Base-by-base conservation (phyloP, 2,888 invertebrate genomes). In the Leptinotarsa haldemani region DNA sequence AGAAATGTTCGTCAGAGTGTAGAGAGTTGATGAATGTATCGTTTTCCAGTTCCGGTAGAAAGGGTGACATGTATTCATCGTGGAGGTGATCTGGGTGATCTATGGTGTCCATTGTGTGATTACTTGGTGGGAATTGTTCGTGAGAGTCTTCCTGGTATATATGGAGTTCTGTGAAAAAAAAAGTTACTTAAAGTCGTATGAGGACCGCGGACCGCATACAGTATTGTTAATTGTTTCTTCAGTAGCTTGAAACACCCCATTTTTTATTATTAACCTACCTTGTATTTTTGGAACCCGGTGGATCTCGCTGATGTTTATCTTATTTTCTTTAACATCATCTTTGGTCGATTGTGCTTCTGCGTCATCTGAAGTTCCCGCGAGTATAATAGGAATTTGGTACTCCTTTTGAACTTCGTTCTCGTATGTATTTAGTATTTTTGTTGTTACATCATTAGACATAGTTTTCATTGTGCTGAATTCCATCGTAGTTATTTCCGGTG, bases 11-110 rank as follows among this genome's bases (percentile, higher is more conserved):
- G 64, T 85, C 91, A 80, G 90, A 89, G 85, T 90, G 90, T n/a
- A 91, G 85, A 81, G 90, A 91, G 81, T 90, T 90, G 1, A 91
- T 89, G 48, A 91, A 87, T 16, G 89, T 89, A 79, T 90, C 91
- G 81, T 92, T 92, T 84, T 92, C 92, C 20, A 90, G 88, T 82
- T 92, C 93, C 9, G 93, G 92, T 80, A 93, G 86, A 82, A 92
- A 93, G 5, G 93, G 93, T 75, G 91, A 92, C 92, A 92, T 92
- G 80, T 91, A 89, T 82, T 79, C 80, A 87, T 88, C 64, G 65
- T 71, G 65, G 9, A 67, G 30, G 58, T 75, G 75, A 30, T 83
- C 83, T 12, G 78, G 18, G 25, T 69, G 74, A n/a, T 82, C 82
- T 30, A 77, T 79, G 64, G 74, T 75, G 64, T 79, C 79, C 4